These are phyloP conservation scores for Scotopteryx bipunctaria DNA, from an alignment of 2,888 invertebrate species.

Conservation along the genomic window DNA sequence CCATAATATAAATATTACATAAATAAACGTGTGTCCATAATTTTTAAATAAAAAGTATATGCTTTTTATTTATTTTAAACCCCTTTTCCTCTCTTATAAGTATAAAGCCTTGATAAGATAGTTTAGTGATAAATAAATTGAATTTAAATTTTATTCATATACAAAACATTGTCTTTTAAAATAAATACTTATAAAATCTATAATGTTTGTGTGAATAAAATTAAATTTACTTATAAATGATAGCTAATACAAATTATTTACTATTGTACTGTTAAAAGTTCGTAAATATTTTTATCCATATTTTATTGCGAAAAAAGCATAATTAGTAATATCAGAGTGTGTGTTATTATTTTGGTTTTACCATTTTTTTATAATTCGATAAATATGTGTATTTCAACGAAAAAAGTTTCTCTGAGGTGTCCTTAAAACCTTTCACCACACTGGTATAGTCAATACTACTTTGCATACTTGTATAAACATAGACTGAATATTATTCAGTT, in stretches of 20 bases:
- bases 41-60: background rate
- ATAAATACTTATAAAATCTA: background rate
- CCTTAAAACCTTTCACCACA: no score
- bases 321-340: no score
- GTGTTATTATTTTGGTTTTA: no score
- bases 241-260: conserved; percentile 1
- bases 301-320: no score
- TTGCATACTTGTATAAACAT: no score
- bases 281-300: background rate
- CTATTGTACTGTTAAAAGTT: conserved; percentile 2
- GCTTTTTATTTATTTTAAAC: conserved; percentile 6
- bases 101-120: conserved; percentile 14
- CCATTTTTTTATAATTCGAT: no score
- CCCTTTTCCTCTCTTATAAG: conserved; percentile 13
- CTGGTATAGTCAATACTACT: no score
- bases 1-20: background rate
- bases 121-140: conserved; percentile 3
- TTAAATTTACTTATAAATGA: background rate
- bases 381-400: no score
- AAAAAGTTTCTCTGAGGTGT: no score
- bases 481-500: no score
- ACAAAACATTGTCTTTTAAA: background rate
- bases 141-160: conserved; percentile 5
- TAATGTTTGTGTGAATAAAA: conserved; percentile 5
- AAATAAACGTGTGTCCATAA: background rate